Evolutionary conservation across 1,140 invertebrate genomes (phyloP).

Genomic region (Argopecten irradians): DNA sequence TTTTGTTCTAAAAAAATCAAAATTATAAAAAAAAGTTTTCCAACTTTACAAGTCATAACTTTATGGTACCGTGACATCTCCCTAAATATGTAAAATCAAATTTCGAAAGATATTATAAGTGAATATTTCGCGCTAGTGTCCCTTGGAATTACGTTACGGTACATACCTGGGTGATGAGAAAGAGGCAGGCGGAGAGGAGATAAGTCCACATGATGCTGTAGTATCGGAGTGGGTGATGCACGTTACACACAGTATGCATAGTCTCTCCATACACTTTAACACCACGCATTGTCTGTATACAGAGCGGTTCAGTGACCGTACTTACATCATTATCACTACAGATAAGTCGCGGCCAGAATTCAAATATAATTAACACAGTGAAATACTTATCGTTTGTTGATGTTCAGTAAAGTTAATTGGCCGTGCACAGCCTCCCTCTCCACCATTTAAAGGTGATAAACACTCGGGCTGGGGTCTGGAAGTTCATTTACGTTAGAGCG

Average conservation of each 20-base stretch:
- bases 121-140: no score
- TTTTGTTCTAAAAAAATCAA: no score
- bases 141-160: no score
- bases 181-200: not conserved
- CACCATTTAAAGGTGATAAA: not conserved
- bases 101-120: no score
- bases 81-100: no score
- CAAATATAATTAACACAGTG: not conserved
- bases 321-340: not conserved
- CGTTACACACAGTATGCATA: slow-evolving; percentile 11
- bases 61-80: no score
- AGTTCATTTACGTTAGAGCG: not conserved
- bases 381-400: not conserved
- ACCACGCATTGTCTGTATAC: not conserved
- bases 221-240: not conserved
- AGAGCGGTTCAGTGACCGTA: not conserved
- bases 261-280: not conserved
- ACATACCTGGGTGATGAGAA: not conserved
- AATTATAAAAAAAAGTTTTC: no score
- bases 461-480: not conserved
- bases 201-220: not conserved
- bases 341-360: not conserved
- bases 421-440: not conserved
- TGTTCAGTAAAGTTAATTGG: slow-evolving; percentile 7
- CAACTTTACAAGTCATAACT: no score